Base-by-base conservation (phyloP, 2,113 vertebrate genomes). In the Lethenteron camtschaticum region DNA sequence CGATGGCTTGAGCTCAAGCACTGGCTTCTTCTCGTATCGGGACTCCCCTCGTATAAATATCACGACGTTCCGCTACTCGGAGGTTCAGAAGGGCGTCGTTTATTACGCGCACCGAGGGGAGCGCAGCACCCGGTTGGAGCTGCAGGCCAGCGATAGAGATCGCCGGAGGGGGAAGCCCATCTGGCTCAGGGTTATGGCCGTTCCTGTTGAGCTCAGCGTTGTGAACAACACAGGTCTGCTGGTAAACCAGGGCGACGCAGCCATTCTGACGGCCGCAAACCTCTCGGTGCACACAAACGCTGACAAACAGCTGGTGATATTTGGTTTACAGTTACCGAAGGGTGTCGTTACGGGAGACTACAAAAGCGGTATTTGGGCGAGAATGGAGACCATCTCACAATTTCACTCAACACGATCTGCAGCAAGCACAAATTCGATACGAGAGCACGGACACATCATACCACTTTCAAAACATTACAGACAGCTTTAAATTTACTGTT, bases 1-100 rank as follows among this genome's bases (percentile, higher is more conserved):
- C 5, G 80, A 89, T 56, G 83, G 95, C 72, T 87, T 86, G 57
- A 86, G 84, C 75, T 75, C 86, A 69, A 88, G 83, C 74, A 80
- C 82, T 69, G 90, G 88, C 56, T 87, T 83, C 83, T 77, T 95
- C 75, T 86, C 89, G 82, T 78, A 82, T 41, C 78, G 80, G 69
- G 75, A 74, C 56, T 73, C 79, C 71, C 81, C 82, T n/a, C 83
- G 83, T 41, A 81, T 75, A 70, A 71, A 80, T 60, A 77, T 88
- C 70, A 79, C 73, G 72, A 73, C 79, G n/a, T 95, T 95, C 76
- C 81, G 82, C 68, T 76, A 82, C 9, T 18, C 69, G 56, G 83
- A 88, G 66, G 80, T 92, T 76, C 81, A 80, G 72, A 71, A 83
- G 70, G 78, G 84, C 14, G 79, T 74, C 63, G 72, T 95, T 71